Percentiles rank a stretch among this genome's conserved stretches.
Evolutionary conservation across 2,797 vertebrate genomes (phyloP).

Genomic region (Aythya fuligula): DNA sequence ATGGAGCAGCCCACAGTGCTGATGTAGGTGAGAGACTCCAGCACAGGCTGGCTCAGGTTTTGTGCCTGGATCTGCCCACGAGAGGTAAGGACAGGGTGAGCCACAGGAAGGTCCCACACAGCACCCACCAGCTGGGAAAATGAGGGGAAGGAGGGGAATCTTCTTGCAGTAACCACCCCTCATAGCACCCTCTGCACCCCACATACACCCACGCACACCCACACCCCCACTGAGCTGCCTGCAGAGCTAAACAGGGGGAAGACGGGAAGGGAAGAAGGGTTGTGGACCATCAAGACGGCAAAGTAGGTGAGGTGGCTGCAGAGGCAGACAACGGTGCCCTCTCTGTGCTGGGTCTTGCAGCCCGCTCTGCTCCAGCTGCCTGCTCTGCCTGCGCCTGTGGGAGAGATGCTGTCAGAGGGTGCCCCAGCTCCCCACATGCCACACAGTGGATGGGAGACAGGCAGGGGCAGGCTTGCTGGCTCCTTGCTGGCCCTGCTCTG

Average conservation of each 20-base stretch:
- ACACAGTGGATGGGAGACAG: rapidly evolving
- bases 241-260: too few relatives aligned
- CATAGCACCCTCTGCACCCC: not conserved
- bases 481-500: not conserved
- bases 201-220: not conserved
- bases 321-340: constrained; percentile 27
- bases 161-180: not conserved
- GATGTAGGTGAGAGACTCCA: constrained; percentile 52
- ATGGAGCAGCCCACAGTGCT: constrained; percentile 68
- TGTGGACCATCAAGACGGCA: constrained; percentile 70
- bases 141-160: too few relatives aligned
- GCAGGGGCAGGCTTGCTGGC: not conserved
- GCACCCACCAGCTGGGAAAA: not conserved
- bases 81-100: not conserved
- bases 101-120: rapidly evolving
- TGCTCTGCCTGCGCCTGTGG: not conserved
- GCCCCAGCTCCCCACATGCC: not conserved
- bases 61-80: constrained; percentile 9
- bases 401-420: not conserved
- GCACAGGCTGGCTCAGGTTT: not conserved
- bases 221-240: not conserved
- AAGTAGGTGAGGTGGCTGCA: constrained; percentile 76
- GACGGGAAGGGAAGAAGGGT: not conserved
- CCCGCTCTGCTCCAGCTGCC: constrained; percentile 59
- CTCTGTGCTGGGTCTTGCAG: constrained; percentile 25